These are phyloP conservation scores for Tetragnatha versicolor DNA, from an alignment of 1,140 invertebrate genomes.

Conservation along the genomic window DNA sequence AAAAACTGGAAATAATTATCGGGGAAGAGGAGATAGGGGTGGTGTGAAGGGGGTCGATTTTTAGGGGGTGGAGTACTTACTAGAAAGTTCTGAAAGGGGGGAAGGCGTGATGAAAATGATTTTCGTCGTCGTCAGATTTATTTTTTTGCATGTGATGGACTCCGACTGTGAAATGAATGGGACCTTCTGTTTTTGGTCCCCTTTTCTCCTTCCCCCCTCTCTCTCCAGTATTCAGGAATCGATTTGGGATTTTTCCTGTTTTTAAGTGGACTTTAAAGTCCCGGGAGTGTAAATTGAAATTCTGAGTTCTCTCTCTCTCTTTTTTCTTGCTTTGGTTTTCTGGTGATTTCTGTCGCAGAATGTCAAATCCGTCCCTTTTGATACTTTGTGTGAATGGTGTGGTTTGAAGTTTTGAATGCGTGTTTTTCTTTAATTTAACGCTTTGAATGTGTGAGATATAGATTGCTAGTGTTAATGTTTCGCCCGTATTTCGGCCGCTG, in stretches of 20 bases:
- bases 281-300: not conserved
- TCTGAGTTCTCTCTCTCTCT: too few species aligned
- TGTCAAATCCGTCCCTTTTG: too few species aligned
- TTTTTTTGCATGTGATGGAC: constrained; percentile 30
- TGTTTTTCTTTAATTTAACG: too few species aligned
- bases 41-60: not conserved
- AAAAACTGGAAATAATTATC: constrained; percentile 35
- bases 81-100: constrained; percentile 10
- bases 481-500: too few species aligned
- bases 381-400: too few species aligned
- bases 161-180: constrained; percentile 17
- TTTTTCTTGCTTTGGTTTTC: too few species aligned
- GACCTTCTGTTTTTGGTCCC: not conserved
- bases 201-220: not conserved
- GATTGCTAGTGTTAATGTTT: too few species aligned
- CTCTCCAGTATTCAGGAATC: not conserved
- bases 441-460: too few species aligned
- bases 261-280: not conserved
- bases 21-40: not conserved
- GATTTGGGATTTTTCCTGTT: not conserved
- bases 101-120: constrained; percentile 39
- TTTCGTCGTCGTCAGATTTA: constrained; percentile 24
- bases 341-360: too few species aligned
- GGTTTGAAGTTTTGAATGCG: too few species aligned
- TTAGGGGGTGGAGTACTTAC: not conserved